Evolutionary conservation across 2,797 vertebrate genomes (phyloP).

Genomic region (Diceros bicornis): DNA sequence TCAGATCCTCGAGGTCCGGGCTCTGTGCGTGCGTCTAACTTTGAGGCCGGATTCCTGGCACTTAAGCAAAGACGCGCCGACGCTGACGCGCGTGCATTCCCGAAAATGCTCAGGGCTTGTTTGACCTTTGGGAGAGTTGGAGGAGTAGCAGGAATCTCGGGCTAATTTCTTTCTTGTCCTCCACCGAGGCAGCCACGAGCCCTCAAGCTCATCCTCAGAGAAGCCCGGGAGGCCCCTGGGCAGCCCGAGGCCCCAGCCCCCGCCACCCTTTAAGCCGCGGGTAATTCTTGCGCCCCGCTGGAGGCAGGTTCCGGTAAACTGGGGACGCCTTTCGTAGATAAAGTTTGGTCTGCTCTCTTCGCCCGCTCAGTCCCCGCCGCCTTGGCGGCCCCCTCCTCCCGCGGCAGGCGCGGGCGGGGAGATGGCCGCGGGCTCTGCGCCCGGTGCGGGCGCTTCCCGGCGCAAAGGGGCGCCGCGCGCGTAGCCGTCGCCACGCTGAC

Average conservation of each 20-base stretch:
- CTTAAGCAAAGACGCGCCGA: neutral
- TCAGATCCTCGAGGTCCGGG: neutral
- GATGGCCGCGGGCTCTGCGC: conserved; percentile 24
- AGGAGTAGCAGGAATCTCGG: neutral
- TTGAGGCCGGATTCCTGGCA: neutral
- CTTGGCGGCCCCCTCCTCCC: neutral
- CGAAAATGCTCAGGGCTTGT: neutral
- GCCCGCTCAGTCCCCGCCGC: conserved; percentile 9
- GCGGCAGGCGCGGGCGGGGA: conserved; percentile 42
- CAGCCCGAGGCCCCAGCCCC: neutral
- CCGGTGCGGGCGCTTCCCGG: conserved; percentile 45
- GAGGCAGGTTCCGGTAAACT: neutral
- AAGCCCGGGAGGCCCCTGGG: neutral
- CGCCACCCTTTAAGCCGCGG: neutral
- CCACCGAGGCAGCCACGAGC: neutral
- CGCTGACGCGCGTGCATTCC: neutral
- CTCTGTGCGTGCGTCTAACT: conserved; percentile 44
- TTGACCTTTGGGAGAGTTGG: conserved; percentile 68
- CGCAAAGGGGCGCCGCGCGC: conserved; percentile 67
- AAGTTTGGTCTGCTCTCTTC: conserved; percentile 67
- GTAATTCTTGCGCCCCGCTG: neutral
- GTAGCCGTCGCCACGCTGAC: conserved; percentile 69
- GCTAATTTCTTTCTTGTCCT: neutral
- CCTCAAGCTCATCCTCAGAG: too few relatives aligned
- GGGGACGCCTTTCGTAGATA: neutral